These are phyloP conservation scores for Lordiphosa fenestrarum DNA, from an alignment of 2,888 invertebrate genomes.

Conservation along the genomic window DNA sequence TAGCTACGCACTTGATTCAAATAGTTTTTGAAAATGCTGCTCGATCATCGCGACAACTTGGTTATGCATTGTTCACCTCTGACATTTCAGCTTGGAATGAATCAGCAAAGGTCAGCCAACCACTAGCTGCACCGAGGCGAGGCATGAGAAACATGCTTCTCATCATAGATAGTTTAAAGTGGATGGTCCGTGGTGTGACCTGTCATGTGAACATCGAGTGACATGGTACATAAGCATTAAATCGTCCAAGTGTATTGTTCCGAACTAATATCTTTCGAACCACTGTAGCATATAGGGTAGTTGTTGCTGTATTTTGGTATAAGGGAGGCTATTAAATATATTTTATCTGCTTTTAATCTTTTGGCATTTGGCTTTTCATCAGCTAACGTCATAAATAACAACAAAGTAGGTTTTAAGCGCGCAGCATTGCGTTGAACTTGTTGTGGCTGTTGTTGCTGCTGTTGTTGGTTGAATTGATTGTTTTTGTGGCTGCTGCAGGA, in stretches of 20 bases:
- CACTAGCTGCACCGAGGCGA: too few species aligned
- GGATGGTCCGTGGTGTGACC: too few species aligned
- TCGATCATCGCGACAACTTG: too few species aligned
- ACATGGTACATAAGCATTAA: too few species aligned
- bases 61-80: too few species aligned
- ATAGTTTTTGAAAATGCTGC: too few species aligned
- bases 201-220: too few species aligned
- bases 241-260: neutral
- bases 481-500: constrained; percentile 17
- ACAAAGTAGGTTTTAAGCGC: constrained; percentile 62
- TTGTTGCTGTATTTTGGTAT: neutral
- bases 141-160: too few species aligned
- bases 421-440: constrained; percentile 45
- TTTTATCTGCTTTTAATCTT: constrained; percentile 73
- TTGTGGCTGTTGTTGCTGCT: constrained; percentile 12
- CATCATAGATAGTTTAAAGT: too few species aligned
- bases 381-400: constrained; percentile 73
- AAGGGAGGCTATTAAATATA: constrained; percentile 67
- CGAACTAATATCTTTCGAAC: neutral
- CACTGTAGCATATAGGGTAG: constrained; percentile 21
- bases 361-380: constrained; percentile 75
- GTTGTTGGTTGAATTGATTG: constrained; percentile 14
- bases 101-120: too few species aligned
- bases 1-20: too few species aligned
- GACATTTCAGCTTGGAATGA: too few species aligned